phyloP scores from a whole-genome alignment of 1,140 invertebrate genomes.

The Drosophila lowei region DNA sequence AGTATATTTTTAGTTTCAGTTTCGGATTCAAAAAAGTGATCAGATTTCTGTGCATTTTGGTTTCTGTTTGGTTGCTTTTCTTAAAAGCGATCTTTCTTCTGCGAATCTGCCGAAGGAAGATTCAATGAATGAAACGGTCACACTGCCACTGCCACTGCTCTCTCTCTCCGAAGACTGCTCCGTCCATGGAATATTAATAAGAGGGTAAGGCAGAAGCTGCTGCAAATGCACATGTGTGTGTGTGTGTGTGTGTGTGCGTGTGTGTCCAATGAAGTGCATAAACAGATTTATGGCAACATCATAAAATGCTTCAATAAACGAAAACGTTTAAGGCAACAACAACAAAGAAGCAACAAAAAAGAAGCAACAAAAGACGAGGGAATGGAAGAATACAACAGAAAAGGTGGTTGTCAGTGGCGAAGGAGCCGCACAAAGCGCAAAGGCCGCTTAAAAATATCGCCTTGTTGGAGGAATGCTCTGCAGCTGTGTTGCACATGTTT shows the following conservation, averaged over 20 bases:
- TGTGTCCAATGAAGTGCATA: constrained; percentile 74
- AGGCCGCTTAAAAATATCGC: constrained; percentile 52
- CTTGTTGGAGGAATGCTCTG: constrained; percentile 43
- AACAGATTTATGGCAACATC: constrained; percentile 80
- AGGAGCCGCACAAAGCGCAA: constrained; percentile 65
- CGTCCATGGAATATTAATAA: no score
- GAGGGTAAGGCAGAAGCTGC: no score
- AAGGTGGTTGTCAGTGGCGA: constrained; percentile 73
- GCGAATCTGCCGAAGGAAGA: background rate
- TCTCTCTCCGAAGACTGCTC: background rate
- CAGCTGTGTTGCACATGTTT: constrained; percentile 75
- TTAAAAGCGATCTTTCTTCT: no score
- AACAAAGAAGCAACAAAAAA: no score
- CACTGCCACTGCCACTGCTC: constrained; percentile 1
- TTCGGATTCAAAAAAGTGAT: no score
- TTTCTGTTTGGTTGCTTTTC: no score
- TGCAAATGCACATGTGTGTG: background rate
- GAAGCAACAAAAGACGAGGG: constrained; percentile 19
- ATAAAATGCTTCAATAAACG: constrained; percentile 79
- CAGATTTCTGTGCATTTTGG: no score
- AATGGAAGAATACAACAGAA: constrained; percentile 39
- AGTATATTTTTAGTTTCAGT: no score
- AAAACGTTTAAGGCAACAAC: constrained; percentile 66
- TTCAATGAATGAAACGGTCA: constrained; percentile 8
- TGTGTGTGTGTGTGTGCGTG: background rate